Evolutionary conservation across 1,140 invertebrate species (phyloP).

Genomic region (Megalopta genalis): DNA sequence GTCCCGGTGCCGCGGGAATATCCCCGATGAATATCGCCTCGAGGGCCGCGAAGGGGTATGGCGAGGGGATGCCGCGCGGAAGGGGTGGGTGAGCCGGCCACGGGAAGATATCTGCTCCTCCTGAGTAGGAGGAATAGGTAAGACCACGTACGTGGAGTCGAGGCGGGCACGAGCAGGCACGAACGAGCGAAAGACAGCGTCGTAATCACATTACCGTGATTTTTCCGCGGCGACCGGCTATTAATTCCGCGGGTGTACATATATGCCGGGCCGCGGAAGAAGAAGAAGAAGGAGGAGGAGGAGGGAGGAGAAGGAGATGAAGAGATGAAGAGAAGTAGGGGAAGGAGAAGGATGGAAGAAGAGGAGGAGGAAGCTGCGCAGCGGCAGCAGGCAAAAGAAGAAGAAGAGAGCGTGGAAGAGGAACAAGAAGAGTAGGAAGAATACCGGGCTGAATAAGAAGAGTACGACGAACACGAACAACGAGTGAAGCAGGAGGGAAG

Average conservation of each 20-base stretch:
- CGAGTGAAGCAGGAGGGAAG: conserved; percentile 4
- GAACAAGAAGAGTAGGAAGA: conserved; percentile 42
- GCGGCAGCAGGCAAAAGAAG: not conserved
- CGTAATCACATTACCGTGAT: conserved; percentile 77
- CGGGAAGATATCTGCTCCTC: conserved; percentile 46
- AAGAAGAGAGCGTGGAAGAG: not conserved
- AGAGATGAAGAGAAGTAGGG: not conserved
- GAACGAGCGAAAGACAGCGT: conserved; percentile 72
- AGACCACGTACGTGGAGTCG: conserved; percentile 61
- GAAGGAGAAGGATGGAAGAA: not conserved
- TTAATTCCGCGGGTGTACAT: conserved; percentile 74
- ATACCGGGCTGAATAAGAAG: conserved; percentile 24
- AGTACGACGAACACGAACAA: conserved; percentile 22
- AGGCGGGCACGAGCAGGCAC: conserved; percentile 66
- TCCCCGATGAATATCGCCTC: conserved; percentile 45
- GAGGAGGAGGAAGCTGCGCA: conserved; percentile 38
- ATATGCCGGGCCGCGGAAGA: conserved; percentile 42
- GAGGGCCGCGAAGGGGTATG: conserved; percentile 6
- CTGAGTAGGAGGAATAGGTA: conserved; percentile 55
- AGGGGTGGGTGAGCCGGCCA: conserved; percentile 38
- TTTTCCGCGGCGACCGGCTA: conserved; percentile 74
- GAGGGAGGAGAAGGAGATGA: not conserved
- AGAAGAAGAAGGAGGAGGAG: conserved; percentile 1
- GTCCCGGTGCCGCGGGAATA: not conserved
- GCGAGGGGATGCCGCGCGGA: conserved; percentile 6